Percentiles rank a stretch among this genome's conserved stretches.
phyloP scores from a whole-genome alignment of 2,797 vertebrate species.

The Mionectes olivaceus region DNA sequence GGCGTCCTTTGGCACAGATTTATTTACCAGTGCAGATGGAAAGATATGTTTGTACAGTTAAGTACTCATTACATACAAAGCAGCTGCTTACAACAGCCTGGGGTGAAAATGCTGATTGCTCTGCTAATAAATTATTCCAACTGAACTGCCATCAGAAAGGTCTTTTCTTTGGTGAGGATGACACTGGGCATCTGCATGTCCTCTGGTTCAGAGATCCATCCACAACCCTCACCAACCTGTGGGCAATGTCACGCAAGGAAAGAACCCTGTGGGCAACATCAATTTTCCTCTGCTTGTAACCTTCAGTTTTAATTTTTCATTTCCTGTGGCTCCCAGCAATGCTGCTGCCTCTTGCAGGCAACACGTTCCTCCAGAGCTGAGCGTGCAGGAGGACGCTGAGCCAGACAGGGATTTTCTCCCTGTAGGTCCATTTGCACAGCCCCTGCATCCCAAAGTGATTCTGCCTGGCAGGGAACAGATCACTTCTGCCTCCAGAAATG shows the following conservation, averaged over 20 bases:
- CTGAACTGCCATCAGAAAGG: background rate
- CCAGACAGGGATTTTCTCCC: background rate
- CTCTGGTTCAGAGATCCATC: background rate
- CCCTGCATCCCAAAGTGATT: background rate
- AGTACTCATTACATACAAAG: background rate
- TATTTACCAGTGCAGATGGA: background rate
- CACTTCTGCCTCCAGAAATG: background rate
- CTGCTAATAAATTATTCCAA: background rate
- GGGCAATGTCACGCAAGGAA: background rate
- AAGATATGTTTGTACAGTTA: background rate
- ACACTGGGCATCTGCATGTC: background rate
- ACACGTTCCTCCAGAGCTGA: background rate
- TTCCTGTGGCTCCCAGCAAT: background rate
- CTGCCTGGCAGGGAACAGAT: background rate
- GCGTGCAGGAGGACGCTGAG: background rate
- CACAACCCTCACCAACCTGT: background rate
- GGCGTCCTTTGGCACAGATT: background rate
- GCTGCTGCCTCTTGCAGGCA: background rate
- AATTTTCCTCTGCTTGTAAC: background rate
- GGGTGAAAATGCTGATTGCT: background rate
- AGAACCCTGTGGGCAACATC: background rate
- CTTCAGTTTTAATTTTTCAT: background rate
- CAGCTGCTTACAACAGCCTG: constrained; percentile 4
- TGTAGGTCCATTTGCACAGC: background rate
- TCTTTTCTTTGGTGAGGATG: background rate